Evolutionary conservation across 2,797 vertebrate genomes (phyloP), one percentile per base, ranked within the genome.

Genomic region (Propithecus perrieri): DNA sequence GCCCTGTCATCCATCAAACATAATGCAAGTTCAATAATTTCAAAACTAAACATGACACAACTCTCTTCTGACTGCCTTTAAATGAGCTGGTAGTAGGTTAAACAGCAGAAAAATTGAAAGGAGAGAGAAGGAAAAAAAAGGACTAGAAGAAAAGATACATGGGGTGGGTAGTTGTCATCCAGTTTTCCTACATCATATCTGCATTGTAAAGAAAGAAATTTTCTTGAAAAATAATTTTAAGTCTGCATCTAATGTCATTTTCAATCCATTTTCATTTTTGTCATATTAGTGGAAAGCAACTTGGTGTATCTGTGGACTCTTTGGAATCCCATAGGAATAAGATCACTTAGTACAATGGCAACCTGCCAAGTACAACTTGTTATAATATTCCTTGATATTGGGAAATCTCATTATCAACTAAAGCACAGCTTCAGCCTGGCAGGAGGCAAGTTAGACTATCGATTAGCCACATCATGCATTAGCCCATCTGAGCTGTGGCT

Each of bases 331-430:
- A 0, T 93, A 95, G 96, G 98, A 97, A 97, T 97, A 98, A 96
- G 96, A 98, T 98, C 97, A 89, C 71, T 98, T 96, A 89, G 92
- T 97, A 79, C 76, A 43, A 1, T 96, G 97, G 98, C 98, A 71
- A 59, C 12, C 57, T 74, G 97, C 97, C 98, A 98, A 98, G 97
- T 95, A 98, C 97, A 98, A 95, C 97, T 98, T 98, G 98, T 98
- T 97, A 95, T 95, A 97, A 97, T 98, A 84, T 89, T n/a, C 55
- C 71, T 93, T 61, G 67, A 95, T 72, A 97, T 97, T 96, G 96
- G 87, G 97, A 94, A 98, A 89, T 97, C 95, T 97, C 81, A 89
- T 98, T 98, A 97, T 98, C 96, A 97, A 95, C 71, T 61, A 97
- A 97, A 98, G 94, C 24, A 61, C 96, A 81, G 69, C 35, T 81